These are phyloP conservation scores for Zosterops japonicus DNA, from an alignment of 2,113 vertebrate genomes.

Conservation along the genomic window DNA sequence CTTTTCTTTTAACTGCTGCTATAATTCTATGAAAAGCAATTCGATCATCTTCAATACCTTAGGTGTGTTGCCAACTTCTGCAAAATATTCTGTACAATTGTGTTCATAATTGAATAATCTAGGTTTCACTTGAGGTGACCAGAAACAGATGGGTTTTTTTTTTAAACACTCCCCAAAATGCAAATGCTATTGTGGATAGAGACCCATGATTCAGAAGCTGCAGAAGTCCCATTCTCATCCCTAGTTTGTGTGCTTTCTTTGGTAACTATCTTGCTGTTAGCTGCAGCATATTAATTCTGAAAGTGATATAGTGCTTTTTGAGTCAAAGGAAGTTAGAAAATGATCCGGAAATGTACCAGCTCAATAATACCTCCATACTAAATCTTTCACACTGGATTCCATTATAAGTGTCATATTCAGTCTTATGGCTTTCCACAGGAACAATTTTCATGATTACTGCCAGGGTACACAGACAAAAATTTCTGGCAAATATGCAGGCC, in stretches of 20 bases:
- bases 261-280: background rate
- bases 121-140: background rate
- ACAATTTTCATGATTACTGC: background rate
- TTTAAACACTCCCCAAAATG: background rate
- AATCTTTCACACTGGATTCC: slow-evolving; percentile 18
- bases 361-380: slow-evolving; percentile 10
- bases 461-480: background rate
- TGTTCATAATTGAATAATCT: background rate
- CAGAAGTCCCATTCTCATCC: background rate
- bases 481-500: background rate
- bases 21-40: background rate
- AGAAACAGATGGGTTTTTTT: background rate
- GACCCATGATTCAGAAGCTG: background rate
- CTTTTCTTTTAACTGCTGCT: background rate
- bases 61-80: background rate
- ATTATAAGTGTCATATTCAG: background rate
- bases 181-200: background rate
- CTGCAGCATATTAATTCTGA: slow-evolving; percentile 15
- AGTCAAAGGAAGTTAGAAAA: slow-evolving; percentile 45
- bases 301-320: background rate
- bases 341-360: background rate
- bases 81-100: background rate
- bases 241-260: background rate
- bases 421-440: background rate
- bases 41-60: background rate